phyloP scores from a whole-genome alignment of 2,797 vertebrate species.

The Schizopygopsis pylzovi region DNA sequence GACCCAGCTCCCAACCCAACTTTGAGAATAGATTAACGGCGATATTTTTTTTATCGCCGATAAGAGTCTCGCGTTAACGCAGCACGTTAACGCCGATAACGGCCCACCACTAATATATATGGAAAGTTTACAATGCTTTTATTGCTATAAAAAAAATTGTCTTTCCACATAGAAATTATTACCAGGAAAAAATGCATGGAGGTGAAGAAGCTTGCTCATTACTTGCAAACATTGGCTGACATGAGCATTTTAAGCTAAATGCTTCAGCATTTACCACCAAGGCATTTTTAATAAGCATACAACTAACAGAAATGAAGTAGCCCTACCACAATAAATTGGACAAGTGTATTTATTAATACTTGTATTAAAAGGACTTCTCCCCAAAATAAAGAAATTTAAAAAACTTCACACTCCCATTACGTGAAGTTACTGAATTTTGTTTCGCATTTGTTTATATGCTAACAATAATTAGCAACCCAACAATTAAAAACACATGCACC shows the following conservation, averaged over 20 bases:
- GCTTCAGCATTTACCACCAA: background rate
- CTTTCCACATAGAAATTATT: background rate
- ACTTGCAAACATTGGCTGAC: background rate
- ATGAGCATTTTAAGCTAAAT: conserved; percentile 14
- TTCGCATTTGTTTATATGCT: conserved; percentile 35
- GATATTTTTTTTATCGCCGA: no score
- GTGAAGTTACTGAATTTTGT: conserved; percentile 1
- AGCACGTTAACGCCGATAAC: no score
- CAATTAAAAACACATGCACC: conserved; percentile 11
- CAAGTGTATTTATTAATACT: background rate
- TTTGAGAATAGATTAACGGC: no score
- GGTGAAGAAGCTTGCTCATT: background rate
- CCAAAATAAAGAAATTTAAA: no score
- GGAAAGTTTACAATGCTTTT: background rate
- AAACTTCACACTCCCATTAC: background rate
- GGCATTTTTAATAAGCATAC: background rate
- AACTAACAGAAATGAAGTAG: background rate
- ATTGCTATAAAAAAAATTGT: background rate
- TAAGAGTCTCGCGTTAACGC: no score
- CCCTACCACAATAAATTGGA: background rate
- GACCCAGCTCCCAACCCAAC: no score
- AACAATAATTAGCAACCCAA: conserved; percentile 43
- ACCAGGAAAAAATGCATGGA: background rate
- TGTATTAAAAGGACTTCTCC: background rate
- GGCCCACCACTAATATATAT: no score